Percentiles rank a stretch among this genome's conserved stretches.
Conservation (phyloP, 2,113 vertebrate species). For the Actenoides lindsayi region DNA sequence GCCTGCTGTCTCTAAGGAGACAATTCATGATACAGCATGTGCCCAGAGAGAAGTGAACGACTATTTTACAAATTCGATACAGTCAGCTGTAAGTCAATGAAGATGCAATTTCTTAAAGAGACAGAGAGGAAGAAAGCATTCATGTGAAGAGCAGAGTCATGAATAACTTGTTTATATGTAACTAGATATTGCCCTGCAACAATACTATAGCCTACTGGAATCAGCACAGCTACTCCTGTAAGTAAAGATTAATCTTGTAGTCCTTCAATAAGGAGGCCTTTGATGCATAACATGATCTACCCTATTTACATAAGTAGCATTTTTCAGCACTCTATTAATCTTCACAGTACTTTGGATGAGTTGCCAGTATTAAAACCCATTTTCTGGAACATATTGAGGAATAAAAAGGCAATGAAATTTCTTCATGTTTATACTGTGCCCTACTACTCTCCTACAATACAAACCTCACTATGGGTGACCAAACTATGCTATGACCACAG, state of each 20-base stretch:
- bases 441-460: neutral
- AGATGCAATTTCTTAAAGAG: conserved; percentile 52
- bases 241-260: neutral
- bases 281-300: neutral
- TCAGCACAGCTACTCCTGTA: neutral
- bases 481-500: neutral
- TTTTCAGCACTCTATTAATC: neutral
- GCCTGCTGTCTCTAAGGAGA: conserved; percentile 65
- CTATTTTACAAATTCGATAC: conserved; percentile 19
- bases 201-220: neutral
- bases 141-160: neutral
- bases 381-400: neutral
- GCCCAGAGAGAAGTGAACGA: conserved; percentile 48
- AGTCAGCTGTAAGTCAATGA: conserved; percentile 38
- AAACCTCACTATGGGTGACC: neutral
- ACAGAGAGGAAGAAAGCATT: neutral
- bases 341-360: neutral
- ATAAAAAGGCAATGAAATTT: neutral
- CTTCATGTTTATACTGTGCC: neutral
- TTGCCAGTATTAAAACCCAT: neutral
- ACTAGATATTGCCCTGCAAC: neutral
- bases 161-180: neutral
- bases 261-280: neutral
- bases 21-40: conserved; percentile 57
- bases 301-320: neutral